phyloP scores from a whole-genome alignment of 2,113 vertebrate genomes.

The Triplophysa siluroides region DNA sequence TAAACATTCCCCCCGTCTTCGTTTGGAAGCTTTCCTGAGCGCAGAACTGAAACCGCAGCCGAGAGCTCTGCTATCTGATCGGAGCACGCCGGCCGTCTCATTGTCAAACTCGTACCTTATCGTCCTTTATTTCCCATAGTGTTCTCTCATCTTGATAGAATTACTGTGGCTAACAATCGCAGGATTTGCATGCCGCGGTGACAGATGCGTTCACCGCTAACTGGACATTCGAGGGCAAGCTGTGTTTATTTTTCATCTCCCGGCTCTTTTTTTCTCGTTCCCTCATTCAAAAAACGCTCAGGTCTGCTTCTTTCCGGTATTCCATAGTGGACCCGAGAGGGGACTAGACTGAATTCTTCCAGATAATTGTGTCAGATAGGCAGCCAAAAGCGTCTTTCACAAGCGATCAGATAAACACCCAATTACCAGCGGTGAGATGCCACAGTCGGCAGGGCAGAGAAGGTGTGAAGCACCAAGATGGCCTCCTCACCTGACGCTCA shows the following conservation, averaged over 20 bases:
- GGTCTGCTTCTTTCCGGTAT: slow-evolving; percentile 64
- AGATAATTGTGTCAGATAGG: slow-evolving; percentile 93
- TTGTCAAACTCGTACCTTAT: slow-evolving; percentile 55
- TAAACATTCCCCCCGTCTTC: slow-evolving; percentile 59
- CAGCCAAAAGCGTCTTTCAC: slow-evolving; percentile 74
- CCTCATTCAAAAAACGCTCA: slow-evolving; percentile 70
- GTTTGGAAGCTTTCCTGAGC: slow-evolving; percentile 53
- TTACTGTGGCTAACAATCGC: slow-evolving; percentile 61
- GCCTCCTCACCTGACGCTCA: slow-evolving; percentile 61
- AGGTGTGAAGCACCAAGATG: slow-evolving; percentile 47
- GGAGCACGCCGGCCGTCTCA: slow-evolving; percentile 45
- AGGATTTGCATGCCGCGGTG: slow-evolving; percentile 63
- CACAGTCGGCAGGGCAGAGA: slow-evolving; percentile 56
- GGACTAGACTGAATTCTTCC: slow-evolving; percentile 75
- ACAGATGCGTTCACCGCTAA: slow-evolving; percentile 41
- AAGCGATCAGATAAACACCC: slow-evolving; percentile 94
- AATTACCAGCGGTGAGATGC: slow-evolving; percentile 86
- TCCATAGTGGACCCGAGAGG: slow-evolving; percentile 26
- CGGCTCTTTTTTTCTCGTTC: slow-evolving; percentile 32
- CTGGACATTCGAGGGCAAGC: slow-evolving; percentile 42
- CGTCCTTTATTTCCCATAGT: slow-evolving; percentile 53
- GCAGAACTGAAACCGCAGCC: slow-evolving; percentile 54
- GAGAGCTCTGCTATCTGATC: slow-evolving; percentile 61
- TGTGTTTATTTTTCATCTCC: slow-evolving; percentile 52
- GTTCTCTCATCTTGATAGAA: slow-evolving; percentile 50